A percentile compares a stretch with the other conserved stretches of the same genome.
Evolutionary conservation across 2,888 invertebrate species (phyloP).

Genomic region (Baccha elongata): DNA sequence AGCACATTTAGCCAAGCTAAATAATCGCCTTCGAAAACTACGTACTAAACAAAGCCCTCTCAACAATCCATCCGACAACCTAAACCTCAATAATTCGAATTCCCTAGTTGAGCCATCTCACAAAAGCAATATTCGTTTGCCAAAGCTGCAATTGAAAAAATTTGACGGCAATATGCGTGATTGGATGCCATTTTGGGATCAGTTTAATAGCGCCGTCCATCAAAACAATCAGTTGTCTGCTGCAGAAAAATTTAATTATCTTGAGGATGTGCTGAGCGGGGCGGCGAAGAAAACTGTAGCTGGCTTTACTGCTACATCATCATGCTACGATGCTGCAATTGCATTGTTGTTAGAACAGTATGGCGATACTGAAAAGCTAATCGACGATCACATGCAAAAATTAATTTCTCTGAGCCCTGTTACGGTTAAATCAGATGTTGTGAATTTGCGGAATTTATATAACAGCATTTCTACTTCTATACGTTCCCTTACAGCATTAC

Average conservation of each 20-base stretch:
- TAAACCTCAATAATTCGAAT: background rate
- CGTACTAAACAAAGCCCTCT: constrained; percentile 2
- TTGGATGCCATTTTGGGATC: constrained; percentile 26
- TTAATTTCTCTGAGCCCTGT: constrained; percentile 32
- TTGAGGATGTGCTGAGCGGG: constrained; percentile 15
- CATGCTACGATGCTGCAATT: constrained; percentile 38
- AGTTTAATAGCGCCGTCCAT: constrained; percentile 31
- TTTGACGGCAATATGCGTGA: constrained; percentile 30
- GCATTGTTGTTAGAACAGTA: constrained; percentile 43
- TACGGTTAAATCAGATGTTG: constrained; percentile 17
- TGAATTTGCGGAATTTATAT: constrained; percentile 29
- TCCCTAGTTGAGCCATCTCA: constrained; percentile 77
- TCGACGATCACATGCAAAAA: constrained; percentile 48
- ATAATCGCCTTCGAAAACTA: constrained; percentile 11
- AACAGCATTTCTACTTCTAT: constrained; percentile 28
- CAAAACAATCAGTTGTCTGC: constrained; percentile 26
- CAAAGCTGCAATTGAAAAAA: constrained; percentile 16
- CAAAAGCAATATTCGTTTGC: constrained; percentile 47
- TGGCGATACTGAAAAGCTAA: constrained; percentile 40
- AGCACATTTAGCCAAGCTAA: background rate
- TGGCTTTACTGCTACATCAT: constrained; percentile 33
- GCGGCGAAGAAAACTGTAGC: constrained; percentile 14
- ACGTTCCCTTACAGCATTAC: constrained; percentile 16
- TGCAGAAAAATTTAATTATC: constrained; percentile 44
- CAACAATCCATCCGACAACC: background rate